Evolutionary conservation across 2,113 vertebrate genomes (phyloP).

Genomic region (Procavia capensis): DNA sequence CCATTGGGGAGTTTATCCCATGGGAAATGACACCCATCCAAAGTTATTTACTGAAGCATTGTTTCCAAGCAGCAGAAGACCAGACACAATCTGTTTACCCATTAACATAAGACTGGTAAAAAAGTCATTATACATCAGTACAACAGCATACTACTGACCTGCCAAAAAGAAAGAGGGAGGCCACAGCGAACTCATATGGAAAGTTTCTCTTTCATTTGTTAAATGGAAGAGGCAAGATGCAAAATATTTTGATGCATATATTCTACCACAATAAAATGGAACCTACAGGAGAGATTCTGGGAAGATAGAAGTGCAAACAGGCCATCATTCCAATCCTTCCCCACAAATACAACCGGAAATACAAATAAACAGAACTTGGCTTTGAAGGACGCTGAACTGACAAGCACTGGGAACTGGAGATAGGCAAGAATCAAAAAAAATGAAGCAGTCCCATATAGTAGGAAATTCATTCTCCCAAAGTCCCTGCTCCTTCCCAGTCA

Average conservation of each 20-base stretch:
- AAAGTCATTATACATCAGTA: neutral
- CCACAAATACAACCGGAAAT: too few relatives aligned
- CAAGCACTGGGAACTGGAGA: too few relatives aligned
- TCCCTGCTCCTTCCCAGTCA: too few relatives aligned
- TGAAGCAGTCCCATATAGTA: too few relatives aligned
- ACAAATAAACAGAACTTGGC: too few relatives aligned
- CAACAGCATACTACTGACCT: neutral
- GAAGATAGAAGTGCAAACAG: too few relatives aligned
- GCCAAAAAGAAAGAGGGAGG: neutral
- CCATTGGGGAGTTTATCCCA: neutral
- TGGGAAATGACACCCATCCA: neutral
- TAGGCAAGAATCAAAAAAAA: too few relatives aligned
- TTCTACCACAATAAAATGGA: neutral
- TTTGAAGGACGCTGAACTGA: too few relatives aligned
- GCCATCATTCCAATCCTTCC: too few relatives aligned
- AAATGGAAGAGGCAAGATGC: neutral
- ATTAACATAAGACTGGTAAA: too few relatives aligned
- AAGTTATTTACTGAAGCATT: neutral
- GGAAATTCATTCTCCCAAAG: too few relatives aligned
- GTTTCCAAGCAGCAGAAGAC: neutral
- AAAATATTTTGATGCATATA: neutral
- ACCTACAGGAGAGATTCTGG: too few relatives aligned
- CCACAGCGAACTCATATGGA: rapidly evolving
- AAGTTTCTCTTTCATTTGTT: neutral
- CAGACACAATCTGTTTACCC: neutral